Percentiles rank a stretch among this genome's conserved stretches.
These are phyloP conservation scores for Sinocyclocheilus maitianheensis DNA, from an alignment of 2,113 vertebrate genomes.

Conservation along the genomic window DNA sequence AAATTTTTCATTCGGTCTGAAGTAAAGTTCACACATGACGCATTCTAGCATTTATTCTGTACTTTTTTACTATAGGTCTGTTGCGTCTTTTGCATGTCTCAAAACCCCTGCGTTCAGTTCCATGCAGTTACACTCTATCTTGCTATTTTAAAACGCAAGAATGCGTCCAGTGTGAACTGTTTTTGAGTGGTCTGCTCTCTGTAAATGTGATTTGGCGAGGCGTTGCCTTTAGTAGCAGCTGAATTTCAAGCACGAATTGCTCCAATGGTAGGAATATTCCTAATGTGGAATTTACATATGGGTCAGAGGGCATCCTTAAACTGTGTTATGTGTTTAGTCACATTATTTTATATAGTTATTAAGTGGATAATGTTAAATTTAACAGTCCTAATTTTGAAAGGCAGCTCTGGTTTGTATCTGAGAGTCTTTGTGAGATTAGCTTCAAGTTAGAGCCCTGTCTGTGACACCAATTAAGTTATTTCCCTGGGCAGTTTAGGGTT, in stretches of 20 bases:
- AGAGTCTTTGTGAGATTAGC: background rate
- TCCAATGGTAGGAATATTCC: background rate
- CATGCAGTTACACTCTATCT: background rate
- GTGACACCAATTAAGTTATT: slow-evolving; percentile 17
- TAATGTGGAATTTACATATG: background rate
- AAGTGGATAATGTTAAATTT: background rate
- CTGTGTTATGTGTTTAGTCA: background rate
- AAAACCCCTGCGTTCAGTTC: background rate
- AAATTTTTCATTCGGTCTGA: background rate
- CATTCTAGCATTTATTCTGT: background rate
- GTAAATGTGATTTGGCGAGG: slow-evolving; percentile 20
- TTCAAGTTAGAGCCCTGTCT: background rate
- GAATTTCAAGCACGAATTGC: slow-evolving; percentile 3
- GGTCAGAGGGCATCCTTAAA: slow-evolving; percentile 1
- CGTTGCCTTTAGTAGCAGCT: slow-evolving; percentile 8
- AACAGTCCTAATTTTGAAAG: slow-evolving; percentile 6
- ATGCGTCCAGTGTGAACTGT: background rate
- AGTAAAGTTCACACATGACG: background rate
- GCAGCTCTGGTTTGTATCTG: background rate
- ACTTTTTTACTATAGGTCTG: background rate
- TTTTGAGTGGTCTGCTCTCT: background rate
- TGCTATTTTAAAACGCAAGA: slow-evolving; percentile 6
- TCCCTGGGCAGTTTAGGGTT: background rate
- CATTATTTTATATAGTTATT: background rate
- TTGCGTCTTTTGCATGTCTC: background rate